These are phyloP conservation scores for Limnephilus rhombicus DNA, from an alignment of 2,888 invertebrate genomes.

Conservation along the genomic window DNA sequence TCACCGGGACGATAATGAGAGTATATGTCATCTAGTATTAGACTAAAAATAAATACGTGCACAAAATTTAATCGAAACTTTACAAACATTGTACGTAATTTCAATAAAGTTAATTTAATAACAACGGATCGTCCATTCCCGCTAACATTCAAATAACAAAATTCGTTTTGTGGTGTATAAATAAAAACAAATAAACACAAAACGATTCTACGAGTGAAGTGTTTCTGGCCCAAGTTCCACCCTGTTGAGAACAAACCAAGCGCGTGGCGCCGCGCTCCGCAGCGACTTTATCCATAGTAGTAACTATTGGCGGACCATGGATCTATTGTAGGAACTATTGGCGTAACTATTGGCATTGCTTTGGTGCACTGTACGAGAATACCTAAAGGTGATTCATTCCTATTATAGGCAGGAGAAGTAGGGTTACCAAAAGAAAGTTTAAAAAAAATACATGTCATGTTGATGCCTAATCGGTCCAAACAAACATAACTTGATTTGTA, in stretches of 20 bases:
- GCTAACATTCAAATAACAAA: background rate
- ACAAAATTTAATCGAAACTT: no score
- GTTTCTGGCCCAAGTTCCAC: background rate
- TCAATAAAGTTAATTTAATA: background rate
- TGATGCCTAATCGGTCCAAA: no score
- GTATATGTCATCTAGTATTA: no score
- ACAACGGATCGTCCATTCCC: background rate
- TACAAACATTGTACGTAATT: no score
- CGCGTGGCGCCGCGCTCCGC: background rate
- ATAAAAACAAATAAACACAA: background rate
- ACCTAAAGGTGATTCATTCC: background rate
- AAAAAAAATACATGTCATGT: background rate
- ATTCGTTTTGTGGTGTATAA: background rate
- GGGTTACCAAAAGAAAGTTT: background rate
- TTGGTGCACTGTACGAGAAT: background rate
- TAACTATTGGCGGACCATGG: conserved; percentile 57
- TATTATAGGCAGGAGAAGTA: background rate
- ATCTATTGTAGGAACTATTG: conserved; percentile 11
- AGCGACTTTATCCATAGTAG: conserved; percentile 52
- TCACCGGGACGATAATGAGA: no score
- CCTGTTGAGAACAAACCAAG: background rate
- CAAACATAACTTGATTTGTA: no score
- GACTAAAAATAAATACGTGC: no score
- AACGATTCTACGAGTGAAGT: background rate
- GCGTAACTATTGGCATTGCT: background rate